Evolutionary conservation across 2,797 vertebrate species (phyloP).

Genomic region (Myripristis jacobus): DNA sequence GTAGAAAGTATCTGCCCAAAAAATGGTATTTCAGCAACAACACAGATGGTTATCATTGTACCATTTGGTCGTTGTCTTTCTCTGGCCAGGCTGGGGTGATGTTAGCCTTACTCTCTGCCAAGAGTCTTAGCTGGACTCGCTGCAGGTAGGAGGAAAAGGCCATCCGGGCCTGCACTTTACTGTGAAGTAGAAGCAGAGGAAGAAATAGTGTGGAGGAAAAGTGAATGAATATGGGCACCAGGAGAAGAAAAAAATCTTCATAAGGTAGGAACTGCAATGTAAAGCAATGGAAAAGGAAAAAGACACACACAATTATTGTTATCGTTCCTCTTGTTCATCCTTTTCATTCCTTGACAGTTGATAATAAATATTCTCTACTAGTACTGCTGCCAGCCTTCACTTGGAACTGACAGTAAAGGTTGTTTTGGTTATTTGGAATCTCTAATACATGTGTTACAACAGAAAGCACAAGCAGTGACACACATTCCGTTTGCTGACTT

Average conservation of each 20-base stretch:
- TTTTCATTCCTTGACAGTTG: constrained; percentile 15
- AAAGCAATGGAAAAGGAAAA: constrained; percentile 18
- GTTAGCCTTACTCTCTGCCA: constrained; percentile 84
- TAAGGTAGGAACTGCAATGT: constrained; percentile 14
- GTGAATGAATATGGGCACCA: background rate
- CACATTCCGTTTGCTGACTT: constrained; percentile 47
- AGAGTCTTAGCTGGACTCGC: constrained; percentile 91
- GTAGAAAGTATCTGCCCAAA: constrained; percentile 39
- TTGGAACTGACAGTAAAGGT: constrained; percentile 25
- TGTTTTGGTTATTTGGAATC: constrained; percentile 39
- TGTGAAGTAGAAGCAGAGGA: constrained; percentile 65
- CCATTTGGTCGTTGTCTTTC: constrained; percentile 95
- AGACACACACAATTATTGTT: constrained; percentile 1
- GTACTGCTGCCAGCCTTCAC: constrained; percentile 15
- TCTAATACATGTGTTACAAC: constrained; percentile 42
- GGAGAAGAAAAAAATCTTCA: constrained; percentile 17
- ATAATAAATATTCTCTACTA: constrained; percentile 32
- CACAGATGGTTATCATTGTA: constrained; percentile 63
- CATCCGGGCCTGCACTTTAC: constrained; percentile 95
- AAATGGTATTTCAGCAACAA: constrained; percentile 32
- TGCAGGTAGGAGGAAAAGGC: constrained; percentile 95
- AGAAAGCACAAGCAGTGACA: constrained; percentile 38
- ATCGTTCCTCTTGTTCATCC: constrained; percentile 10
- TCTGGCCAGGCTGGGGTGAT: constrained; percentile 84
- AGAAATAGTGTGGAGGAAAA: background rate